phyloP scores from a whole-genome alignment of 2,113 vertebrate genomes.

The Python bivittatus region DNA sequence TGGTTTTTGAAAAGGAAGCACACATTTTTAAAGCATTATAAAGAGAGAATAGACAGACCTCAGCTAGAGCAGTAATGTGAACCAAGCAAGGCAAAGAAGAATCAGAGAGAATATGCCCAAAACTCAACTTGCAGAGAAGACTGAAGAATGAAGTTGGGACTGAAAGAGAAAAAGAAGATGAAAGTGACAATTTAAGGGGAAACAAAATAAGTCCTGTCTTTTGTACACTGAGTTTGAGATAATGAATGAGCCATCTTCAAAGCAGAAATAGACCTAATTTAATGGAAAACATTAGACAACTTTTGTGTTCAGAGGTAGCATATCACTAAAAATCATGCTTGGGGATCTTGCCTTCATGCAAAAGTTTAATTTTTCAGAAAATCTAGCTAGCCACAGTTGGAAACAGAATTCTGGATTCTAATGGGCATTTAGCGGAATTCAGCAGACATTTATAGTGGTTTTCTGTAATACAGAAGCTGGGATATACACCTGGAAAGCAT shows the following conservation, averaged over 20 bases:
- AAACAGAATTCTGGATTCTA: neutral
- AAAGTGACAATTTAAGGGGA: neutral
- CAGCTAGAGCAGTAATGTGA: slow-evolving; percentile 2
- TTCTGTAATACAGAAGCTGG: neutral
- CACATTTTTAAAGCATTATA: neutral
- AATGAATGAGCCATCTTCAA: neutral
- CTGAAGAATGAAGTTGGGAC: slow-evolving; percentile 17
- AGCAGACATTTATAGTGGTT: neutral
- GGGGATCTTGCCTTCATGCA: neutral
- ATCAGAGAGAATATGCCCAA: slow-evolving; percentile 1
- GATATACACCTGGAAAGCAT: neutral
- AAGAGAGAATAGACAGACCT: slow-evolving; percentile 15
- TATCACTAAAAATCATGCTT: neutral
- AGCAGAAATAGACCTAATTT: neutral
- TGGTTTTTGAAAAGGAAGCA: neutral
- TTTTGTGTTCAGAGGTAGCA: neutral
- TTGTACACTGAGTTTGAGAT: neutral
- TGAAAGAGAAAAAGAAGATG: slow-evolving; percentile 25
- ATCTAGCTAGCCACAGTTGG: neutral
- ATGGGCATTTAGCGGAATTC: too few relatives aligned
- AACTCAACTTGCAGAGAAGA: slow-evolving; percentile 20
- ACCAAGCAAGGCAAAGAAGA: slow-evolving; percentile 13
- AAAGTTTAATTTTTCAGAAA: neutral
- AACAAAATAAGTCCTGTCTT: neutral
- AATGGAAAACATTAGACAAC: neutral